A percentile compares a stretch with the other conserved stretches of the same genome.
Evolutionary conservation across 1,140 invertebrate species (phyloP).

Genomic region (Meloidogyne exigua): DNA sequence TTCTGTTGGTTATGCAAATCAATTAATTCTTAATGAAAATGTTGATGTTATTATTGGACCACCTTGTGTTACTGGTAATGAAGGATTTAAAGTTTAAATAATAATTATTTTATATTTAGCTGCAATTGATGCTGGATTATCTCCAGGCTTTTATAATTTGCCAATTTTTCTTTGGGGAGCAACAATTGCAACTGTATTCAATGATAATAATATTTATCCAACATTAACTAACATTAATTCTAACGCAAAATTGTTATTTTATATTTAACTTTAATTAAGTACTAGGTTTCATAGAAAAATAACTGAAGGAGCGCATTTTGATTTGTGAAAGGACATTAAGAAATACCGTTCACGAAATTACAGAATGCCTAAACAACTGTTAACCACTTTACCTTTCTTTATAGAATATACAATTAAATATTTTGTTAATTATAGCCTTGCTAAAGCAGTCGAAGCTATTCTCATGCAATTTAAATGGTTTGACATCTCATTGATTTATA

Average conservation of each 20-base stretch:
- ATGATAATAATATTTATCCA: conserved; percentile 30
- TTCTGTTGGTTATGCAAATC: conserved; percentile 40
- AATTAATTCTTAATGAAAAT: conserved; percentile 41
- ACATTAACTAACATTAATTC: conserved; percentile 32
- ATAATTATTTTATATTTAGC: neutral
- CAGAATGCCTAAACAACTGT: too few species aligned
- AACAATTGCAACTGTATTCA: conserved; percentile 29
- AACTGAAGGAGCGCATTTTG: too few species aligned
- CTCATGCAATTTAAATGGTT: conserved; percentile 32
- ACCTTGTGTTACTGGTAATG: conserved; percentile 37
- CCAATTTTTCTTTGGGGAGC: conserved; percentile 49
- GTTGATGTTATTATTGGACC: conserved; percentile 47
- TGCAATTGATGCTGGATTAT: conserved; percentile 24
- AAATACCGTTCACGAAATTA: too few species aligned
- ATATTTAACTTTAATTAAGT: neutral
- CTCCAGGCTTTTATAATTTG: conserved; percentile 42
- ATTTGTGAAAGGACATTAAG: too few species aligned
- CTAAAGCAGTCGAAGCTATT: conserved; percentile 19
- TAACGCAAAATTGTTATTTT: conserved; percentile 19
- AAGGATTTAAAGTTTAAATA: conserved; percentile 22
- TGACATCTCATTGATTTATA: conserved; percentile 38
- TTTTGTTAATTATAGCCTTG: conserved; percentile 24
- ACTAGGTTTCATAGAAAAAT: too few species aligned
- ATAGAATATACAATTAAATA: neutral
- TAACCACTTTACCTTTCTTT: too few species aligned